A percentile compares a stretch with the other conserved stretches of the same genome.
Evolutionary conservation across 2,797 vertebrate species (phyloP).

Genomic region (Tokudaia muenninki): DNA sequence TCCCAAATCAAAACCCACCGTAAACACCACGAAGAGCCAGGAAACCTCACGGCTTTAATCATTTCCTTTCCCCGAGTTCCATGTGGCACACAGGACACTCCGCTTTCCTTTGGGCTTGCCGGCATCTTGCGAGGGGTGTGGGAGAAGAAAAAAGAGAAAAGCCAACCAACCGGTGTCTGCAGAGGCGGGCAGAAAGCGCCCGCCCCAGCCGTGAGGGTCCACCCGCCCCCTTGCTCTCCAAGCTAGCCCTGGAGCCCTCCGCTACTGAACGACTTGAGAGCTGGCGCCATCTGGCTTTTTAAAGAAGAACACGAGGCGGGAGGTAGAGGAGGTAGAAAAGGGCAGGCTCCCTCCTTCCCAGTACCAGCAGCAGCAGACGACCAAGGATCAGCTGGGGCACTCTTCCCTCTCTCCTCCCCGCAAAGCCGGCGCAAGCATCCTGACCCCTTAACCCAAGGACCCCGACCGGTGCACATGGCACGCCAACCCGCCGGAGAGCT

Average conservation of each 20-base stretch:
- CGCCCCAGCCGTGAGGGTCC: background rate
- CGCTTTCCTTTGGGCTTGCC: conserved; percentile 26
- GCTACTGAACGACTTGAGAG: background rate
- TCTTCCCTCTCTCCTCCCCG: background rate
- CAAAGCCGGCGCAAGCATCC: background rate
- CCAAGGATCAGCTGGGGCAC: background rate
- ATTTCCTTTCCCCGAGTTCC: conserved; percentile 69
- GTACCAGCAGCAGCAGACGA: rapidly evolving
- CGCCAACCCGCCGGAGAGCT: no score
- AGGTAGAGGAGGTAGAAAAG: background rate
- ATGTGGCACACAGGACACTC: conserved; percentile 68
- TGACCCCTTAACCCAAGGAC: background rate
- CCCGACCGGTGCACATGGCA: background rate
- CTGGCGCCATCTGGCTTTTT: conserved; percentile 78
- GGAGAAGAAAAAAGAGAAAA: background rate
- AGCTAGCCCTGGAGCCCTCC: background rate
- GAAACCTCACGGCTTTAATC: conserved; percentile 73
- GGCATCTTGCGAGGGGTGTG: conserved; percentile 19
- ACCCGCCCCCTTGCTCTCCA: background rate
- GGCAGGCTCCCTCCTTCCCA: rapidly evolving
- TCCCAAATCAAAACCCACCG: conserved; percentile 73
- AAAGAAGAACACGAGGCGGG: conserved; percentile 31
- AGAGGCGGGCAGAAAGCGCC: background rate
- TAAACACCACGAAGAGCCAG: conserved; percentile 64
- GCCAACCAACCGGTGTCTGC: background rate